Evolutionary conservation across 2,888 invertebrate genomes (phyloP).

Genomic region (Tenthredo amoena): DNA sequence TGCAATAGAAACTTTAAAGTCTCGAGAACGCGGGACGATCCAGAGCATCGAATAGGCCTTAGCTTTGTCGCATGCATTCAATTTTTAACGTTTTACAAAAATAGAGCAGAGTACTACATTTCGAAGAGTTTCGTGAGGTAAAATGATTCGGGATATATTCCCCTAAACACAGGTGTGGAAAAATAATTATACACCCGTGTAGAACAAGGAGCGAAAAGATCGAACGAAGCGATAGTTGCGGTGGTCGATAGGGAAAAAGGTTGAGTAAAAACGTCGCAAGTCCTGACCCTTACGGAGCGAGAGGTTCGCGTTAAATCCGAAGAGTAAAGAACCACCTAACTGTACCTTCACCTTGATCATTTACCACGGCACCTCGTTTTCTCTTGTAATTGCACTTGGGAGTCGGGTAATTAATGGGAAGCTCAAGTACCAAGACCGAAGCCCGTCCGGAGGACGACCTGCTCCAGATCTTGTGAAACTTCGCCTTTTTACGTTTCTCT

Average conservation of each 20-base stretch:
- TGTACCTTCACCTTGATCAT: slow-evolving; percentile 56
- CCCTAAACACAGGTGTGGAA: neutral
- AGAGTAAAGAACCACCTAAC: slow-evolving; percentile 51
- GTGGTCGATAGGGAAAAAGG: neutral
- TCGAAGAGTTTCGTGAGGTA: too few relatives aligned
- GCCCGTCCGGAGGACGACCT: neutral
- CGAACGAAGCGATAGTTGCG: neutral
- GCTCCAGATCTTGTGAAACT: neutral
- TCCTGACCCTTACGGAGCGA: slow-evolving; percentile 8
- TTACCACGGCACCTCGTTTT: slow-evolving; percentile 45
- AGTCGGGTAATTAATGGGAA: slow-evolving; percentile 27
- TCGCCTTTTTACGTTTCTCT: neutral
- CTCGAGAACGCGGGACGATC: neutral
- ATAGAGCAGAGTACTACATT: too few relatives aligned
- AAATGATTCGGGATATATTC: neutral
- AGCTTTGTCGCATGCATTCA: neutral
- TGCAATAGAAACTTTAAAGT: neutral
- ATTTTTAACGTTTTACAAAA: too few relatives aligned
- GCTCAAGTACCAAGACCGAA: neutral
- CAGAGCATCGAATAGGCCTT: neutral
- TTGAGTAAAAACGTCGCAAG: neutral
- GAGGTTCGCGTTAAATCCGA: neutral
- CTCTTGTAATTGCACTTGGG: slow-evolving; percentile 33
- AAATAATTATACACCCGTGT: neutral
- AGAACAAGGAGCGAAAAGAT: slow-evolving; percentile 10